Evolutionary conservation across 1,140 invertebrate species (phyloP).

Genomic region (Drosophila nebulosa): DNA sequence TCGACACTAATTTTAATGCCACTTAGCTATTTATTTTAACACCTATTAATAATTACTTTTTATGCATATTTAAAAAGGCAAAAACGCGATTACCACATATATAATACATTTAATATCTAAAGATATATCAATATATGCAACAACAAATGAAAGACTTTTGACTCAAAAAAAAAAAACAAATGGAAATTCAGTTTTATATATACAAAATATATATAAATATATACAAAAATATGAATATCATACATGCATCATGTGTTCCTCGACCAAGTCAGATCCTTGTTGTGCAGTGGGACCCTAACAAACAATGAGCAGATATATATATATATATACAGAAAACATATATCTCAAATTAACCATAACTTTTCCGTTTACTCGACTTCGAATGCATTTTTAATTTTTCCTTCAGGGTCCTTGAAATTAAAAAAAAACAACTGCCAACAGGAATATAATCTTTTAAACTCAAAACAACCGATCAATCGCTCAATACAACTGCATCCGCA

Average conservation of each 20-base stretch:
- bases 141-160: conserved; percentile 58
- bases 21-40: conserved; percentile 78
- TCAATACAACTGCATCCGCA: conserved; percentile 39
- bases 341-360: conserved; percentile 25
- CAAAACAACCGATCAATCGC: conserved; percentile 21
- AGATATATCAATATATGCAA: conserved; percentile 59
- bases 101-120: conserved; percentile 75
- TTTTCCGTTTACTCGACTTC: conserved; percentile 25
- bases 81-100: conserved; percentile 13
- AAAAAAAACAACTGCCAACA: conserved; percentile 53
- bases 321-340: not conserved
- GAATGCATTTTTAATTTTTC: conserved; percentile 37
- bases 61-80: conserved; percentile 69
- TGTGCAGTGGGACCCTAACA: conserved; percentile 50
- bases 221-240: conserved; percentile 7
- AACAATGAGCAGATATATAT: not conserved
- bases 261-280: conserved; percentile 47
- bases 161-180: too few relatives aligned
- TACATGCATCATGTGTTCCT: conserved; percentile 18
- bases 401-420: not conserved
- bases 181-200: conserved; percentile 21
- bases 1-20: conserved; percentile 78
- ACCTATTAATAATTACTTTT: conserved; percentile 75
- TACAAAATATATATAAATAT: conserved; percentile 14
- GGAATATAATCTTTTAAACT: conserved; percentile 26